Evolutionary conservation across 2,113 vertebrate genomes (phyloP).

Genomic region (Phyllostomus hastatus): DNA sequence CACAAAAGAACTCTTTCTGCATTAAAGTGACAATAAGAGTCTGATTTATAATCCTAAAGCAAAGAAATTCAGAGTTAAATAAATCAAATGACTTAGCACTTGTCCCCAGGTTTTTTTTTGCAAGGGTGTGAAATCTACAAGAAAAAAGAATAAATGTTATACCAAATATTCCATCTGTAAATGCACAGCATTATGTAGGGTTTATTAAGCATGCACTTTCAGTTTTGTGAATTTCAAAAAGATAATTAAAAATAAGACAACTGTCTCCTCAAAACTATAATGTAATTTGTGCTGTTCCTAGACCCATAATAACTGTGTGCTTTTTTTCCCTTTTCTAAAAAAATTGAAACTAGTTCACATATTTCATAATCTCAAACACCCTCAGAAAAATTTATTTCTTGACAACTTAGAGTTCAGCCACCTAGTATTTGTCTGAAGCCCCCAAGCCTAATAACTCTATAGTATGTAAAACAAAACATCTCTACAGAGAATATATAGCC

Average conservation of each 20-base stretch:
- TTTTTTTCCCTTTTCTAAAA: neutral
- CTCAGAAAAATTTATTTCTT: neutral
- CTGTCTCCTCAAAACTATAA: neutral
- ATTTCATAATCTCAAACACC: neutral
- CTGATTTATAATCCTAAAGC: constrained; percentile 68
- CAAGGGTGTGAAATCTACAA: constrained; percentile 8
- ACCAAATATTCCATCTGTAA: neutral
- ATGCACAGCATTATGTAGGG: neutral
- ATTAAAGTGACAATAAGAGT: constrained; percentile 73
- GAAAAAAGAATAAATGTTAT: neutral
- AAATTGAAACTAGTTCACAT: neutral
- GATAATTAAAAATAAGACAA: constrained; percentile 23
- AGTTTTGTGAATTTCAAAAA: constrained; percentile 12
- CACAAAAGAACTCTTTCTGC: constrained; percentile 70
- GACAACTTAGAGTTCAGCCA: neutral
- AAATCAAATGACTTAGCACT: constrained; percentile 61
- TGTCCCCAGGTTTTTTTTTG: neutral
- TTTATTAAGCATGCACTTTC: neutral
- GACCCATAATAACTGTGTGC: neutral
- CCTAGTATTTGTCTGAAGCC: neutral
- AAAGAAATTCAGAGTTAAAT: constrained; percentile 59
- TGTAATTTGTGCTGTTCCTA: neutral
- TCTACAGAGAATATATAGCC: neutral
- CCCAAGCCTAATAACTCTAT: neutral
- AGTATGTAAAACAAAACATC: neutral